phyloP scores from a whole-genome alignment of 2,113 vertebrate species.

The Cavia porcellus region DNA sequence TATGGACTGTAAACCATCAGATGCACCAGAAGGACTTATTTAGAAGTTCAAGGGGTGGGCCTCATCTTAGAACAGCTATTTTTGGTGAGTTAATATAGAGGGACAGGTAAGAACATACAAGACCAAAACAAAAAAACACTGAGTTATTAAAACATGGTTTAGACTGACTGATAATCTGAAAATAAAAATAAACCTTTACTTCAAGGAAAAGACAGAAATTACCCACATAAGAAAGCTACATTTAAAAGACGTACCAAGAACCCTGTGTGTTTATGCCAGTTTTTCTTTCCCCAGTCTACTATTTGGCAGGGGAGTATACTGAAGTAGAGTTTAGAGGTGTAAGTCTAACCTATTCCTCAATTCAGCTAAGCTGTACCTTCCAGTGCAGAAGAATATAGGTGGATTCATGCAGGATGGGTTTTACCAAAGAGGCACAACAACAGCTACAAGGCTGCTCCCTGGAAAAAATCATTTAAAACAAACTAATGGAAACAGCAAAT shows the following conservation, averaged over 20 bases:
- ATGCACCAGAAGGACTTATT: neutral
- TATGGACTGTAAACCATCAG: neutral
- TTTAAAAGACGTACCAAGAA: neutral
- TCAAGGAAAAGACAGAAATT: neutral
- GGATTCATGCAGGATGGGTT: neutral
- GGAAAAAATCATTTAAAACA: neutral
- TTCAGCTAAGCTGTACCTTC: neutral
- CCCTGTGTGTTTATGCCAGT: neutral
- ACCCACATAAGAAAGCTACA: neutral
- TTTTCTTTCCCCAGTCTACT: neutral
- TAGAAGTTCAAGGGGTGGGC: neutral
- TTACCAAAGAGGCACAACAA: neutral
- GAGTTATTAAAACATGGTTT: neutral
- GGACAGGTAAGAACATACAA: neutral
- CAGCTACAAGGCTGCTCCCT: neutral
- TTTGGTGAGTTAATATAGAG: neutral
- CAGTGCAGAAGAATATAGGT: neutral
- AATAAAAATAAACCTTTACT: neutral
- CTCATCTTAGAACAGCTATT: neutral
- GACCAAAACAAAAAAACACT: neutral
- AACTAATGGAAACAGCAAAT: neutral
- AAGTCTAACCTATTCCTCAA: neutral
- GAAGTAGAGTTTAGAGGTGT: neutral
- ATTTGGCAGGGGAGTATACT: neutral
- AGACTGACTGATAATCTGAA: neutral